These are phyloP conservation scores for Nerophis ophidion DNA, from an alignment of 2,113 vertebrate species.

Conservation along the genomic window DNA sequence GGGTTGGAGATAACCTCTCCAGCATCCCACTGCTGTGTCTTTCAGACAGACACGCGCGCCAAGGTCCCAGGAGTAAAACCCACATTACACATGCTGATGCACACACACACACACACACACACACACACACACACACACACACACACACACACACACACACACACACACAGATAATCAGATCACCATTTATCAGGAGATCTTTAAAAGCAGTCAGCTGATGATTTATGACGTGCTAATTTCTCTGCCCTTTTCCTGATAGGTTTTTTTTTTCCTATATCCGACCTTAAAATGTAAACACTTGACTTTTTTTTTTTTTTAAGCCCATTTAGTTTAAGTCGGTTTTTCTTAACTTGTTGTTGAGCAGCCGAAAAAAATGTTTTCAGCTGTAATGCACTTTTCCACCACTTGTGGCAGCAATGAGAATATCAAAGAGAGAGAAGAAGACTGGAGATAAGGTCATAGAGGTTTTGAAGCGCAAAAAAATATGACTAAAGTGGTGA, in stretches of 20 bases:
- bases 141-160: conserved; percentile 29
- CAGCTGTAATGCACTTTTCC: too few species aligned
- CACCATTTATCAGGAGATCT: conserved; percentile 38
- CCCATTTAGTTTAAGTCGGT: too few species aligned
- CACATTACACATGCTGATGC: conserved; percentile 42
- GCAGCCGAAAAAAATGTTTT: too few species aligned
- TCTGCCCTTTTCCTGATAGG: conserved; percentile 7
- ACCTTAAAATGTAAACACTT: neutral
- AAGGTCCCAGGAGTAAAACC: conserved; percentile 49
- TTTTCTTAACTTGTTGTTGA: too few species aligned
- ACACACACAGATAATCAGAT: conserved; percentile 35
- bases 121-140: conserved; percentile 28
- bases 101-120: conserved; percentile 28
- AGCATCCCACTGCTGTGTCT: conserved; percentile 55
- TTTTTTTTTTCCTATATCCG: neutral
- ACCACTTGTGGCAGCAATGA: too few species aligned
- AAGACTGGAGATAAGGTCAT: too few species aligned
- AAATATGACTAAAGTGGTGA: too few species aligned
- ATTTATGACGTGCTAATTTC: conserved; percentile 39
- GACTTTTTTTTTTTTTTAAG: too few species aligned
- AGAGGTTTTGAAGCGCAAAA: too few species aligned
- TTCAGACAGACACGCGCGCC: conserved; percentile 33
- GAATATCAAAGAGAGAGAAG: too few species aligned
- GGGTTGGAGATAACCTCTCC: conserved; percentile 63
- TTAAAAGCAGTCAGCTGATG: conserved; percentile 29